Evolutionary conservation across 2,113 vertebrate genomes (phyloP).

Genomic region (Otolemur garnettii): DNA sequence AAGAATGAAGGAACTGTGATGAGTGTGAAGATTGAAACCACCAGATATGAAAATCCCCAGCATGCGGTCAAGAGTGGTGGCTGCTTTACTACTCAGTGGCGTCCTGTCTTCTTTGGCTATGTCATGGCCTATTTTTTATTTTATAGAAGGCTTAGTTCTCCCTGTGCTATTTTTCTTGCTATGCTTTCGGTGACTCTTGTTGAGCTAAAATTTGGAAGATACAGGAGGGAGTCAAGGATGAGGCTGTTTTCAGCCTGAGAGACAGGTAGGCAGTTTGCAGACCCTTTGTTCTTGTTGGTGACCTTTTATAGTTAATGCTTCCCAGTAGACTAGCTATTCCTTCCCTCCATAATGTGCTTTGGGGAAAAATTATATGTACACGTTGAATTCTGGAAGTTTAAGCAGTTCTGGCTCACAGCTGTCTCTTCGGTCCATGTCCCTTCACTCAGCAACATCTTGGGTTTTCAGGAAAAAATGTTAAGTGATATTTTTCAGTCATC

Average conservation of each 20-base stretch:
- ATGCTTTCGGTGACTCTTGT: background rate
- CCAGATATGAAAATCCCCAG: background rate
- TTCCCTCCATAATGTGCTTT: background rate
- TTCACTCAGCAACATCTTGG: background rate
- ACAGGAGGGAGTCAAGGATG: background rate
- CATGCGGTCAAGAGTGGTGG: background rate
- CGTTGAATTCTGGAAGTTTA: background rate
- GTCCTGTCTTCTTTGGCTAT: background rate
- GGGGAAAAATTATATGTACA: background rate
- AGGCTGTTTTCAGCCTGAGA: background rate
- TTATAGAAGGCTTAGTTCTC: background rate
- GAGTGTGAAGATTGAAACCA: background rate
- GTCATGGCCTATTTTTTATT: background rate
- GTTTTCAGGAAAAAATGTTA: background rate
- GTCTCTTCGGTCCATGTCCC: background rate
- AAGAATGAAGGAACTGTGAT: background rate
- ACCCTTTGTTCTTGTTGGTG: background rate
- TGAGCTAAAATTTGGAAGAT: background rate
- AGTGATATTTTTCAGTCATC: background rate
- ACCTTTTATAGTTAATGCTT: background rate
- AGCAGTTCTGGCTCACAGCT: background rate
- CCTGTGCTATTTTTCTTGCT: background rate
- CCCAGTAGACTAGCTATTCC: background rate
- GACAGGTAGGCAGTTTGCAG: background rate
- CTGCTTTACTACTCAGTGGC: rapidly evolving